Evolutionary conservation across 2,113 vertebrate genomes (phyloP), one percentile per base, ranked within the genome.

Genomic region (Colaptes auratus): DNA sequence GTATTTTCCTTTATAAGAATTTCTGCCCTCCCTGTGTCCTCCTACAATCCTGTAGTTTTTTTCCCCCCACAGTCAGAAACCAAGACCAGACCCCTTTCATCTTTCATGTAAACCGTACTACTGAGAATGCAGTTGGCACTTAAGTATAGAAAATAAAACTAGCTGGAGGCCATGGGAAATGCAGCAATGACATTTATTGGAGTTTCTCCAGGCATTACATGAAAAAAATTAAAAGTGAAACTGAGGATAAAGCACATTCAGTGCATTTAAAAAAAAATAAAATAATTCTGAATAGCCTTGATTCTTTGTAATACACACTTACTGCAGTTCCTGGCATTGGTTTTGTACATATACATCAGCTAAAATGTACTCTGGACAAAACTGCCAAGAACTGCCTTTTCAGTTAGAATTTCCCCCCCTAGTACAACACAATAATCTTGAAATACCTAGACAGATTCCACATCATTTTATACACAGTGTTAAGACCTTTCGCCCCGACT

Each of bases 111-210:
- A 92, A 58, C 3, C 4, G 31, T 64, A 81, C 21, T 67, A 67
- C 3, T 44, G 27, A 73, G 53, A 88, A 52, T 44, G 24, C 65
- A 36, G 75, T 16, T 33, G 14, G 24, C 66, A 79, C 23, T 19
- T 50, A 93, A 69, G 77, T 21, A 35, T 16, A 88, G 53, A 71
- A 60, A 93, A 93, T 27, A 90, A 86, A 95, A 93, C 21, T 80
- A 95, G 58, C 39, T 76, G 58, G n/a, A 93, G 78, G 66, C 53
- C 82, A 90, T 71, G 56, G 74, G 88, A 97, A 97, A 90, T 79
- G 91, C 91, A 97, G 94, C 94, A 96, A 96, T 96, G 92, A 86
- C 81, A 94, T 98, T 98, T 98, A 98, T 98, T 98, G 94, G 92
- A 97, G 96, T 96, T 94, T 91, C 94, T 95, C 94, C 93, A 96